phyloP scores from a whole-genome alignment of 2,888 invertebrate genomes.

The Caenorhabditis angaria region DNA sequence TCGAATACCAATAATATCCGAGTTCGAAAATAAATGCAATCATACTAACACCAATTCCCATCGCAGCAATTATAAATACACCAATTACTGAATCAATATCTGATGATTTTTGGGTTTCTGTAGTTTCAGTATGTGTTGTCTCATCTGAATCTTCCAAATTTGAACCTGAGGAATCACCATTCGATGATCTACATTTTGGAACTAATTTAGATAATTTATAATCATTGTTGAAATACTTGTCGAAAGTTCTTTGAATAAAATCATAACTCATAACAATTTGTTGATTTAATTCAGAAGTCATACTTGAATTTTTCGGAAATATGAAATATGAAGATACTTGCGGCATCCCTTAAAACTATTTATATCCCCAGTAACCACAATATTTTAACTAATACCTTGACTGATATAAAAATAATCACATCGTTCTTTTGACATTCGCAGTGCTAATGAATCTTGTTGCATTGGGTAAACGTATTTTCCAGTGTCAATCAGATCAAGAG shows the following conservation, averaged over 20 bases:
- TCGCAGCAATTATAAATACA: conserved; percentile 47
- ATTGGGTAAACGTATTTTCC: conserved; percentile 61
- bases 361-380: not conserved
- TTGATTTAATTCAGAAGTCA: conserved; percentile 30
- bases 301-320: conserved; percentile 40
- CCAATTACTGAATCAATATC: conserved; percentile 47
- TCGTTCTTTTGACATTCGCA: conserved; percentile 54
- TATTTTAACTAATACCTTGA: conserved; percentile 48
- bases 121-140: conserved; percentile 40
- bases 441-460: conserved; percentile 57
- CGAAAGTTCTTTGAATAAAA: conserved; percentile 50
- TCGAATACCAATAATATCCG: conserved; percentile 43
- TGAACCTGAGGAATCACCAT: not conserved
- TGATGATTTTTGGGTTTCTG: conserved; percentile 22
- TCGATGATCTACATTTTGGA: conserved; percentile 41
- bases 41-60: conserved; percentile 36
- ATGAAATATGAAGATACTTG: conserved; percentile 48
- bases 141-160: conserved; percentile 42
- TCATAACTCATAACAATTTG: conserved; percentile 47
- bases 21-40: conserved; percentile 26
- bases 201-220: conserved; percentile 44
- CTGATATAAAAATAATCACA: conserved; percentile 59
- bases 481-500: conserved; percentile 60
- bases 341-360: conserved; percentile 38
- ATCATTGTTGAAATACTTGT: conserved; percentile 48